phyloP scores from a whole-genome alignment of 2,797 vertebrate species.

The Ispidina picta region DNA sequence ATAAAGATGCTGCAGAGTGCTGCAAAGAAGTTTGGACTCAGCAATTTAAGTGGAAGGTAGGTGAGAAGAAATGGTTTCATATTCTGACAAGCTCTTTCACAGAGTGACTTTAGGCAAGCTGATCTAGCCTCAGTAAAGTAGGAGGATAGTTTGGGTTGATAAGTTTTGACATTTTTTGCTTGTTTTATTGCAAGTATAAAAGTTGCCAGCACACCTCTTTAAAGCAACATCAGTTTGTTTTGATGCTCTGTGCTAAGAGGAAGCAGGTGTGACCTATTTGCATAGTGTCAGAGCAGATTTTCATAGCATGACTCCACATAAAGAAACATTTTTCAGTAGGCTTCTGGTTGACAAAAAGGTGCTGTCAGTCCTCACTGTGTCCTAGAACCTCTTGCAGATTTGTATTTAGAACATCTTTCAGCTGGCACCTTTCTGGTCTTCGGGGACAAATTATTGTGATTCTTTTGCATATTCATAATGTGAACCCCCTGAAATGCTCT shows the following conservation, averaged over 20 bases:
- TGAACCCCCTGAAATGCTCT: not conserved
- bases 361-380: not conserved
- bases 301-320: not conserved
- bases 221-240: not conserved
- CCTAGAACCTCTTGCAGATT: not conserved
- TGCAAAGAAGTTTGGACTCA: conserved; percentile 90
- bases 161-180: not conserved
- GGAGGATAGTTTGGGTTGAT: not conserved
- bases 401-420: not conserved
- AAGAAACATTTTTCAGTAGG: not conserved
- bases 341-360: not conserved
- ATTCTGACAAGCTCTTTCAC: not conserved
- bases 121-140: not conserved
- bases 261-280: not conserved
- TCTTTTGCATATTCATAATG: not conserved
- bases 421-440: not conserved
- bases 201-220: not conserved
- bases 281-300: not conserved
- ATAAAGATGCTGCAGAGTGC: conserved; percentile 89
- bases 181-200: not conserved
- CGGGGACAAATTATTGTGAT: not conserved
- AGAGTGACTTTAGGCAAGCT: not conserved
- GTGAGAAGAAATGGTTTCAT: conserved; percentile 11
- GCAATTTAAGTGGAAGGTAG: conserved; percentile 89
- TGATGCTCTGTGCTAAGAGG: not conserved